These are phyloP conservation scores for Colostygia pectinataria DNA, from an alignment of 2,888 invertebrate genomes.

Conservation along the genomic window DNA sequence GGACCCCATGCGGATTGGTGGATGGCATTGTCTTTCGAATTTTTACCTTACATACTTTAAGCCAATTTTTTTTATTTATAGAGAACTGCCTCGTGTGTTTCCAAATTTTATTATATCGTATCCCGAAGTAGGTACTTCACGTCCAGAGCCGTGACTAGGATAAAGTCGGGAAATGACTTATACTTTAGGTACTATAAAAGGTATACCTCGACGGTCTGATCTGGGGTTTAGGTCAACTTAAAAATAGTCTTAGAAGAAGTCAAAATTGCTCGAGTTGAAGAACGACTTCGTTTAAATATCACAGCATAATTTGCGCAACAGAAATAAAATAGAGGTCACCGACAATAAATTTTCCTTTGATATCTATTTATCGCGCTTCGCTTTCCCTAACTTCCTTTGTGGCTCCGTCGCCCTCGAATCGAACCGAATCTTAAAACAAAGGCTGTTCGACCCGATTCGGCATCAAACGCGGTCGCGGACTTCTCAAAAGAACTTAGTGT, in stretches of 20 bases:
- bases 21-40: no score
- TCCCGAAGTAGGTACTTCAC: conserved; percentile 43
- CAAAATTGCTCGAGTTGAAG: no score
- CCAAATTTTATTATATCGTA: conserved; percentile 47
- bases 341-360: conserved; percentile 17
- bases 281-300: no score
- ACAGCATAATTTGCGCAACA: neutral
- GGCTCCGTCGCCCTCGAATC: conserved; percentile 26
- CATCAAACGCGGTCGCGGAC: conserved; percentile 32
- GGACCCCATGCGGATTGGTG: no score
- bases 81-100: conserved; percentile 42
- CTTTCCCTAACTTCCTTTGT: conserved; percentile 22
- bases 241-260: no score
- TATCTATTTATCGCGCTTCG: conserved; percentile 11
- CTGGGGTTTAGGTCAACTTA: conserved; percentile 7
- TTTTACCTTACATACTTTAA: no score
- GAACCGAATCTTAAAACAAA: conserved; percentile 34
- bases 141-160: conserved; percentile 38
- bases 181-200: conserved; percentile 13
- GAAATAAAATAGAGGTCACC: no score
- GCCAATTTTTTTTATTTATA: no score
- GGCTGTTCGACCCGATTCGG: conserved; percentile 32
- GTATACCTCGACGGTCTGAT: conserved; percentile 8
- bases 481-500: neutral
- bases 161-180: conserved; percentile 30